Evolutionary conservation across 1,140 invertebrate genomes (phyloP), one percentile per base, ranked within the genome.

Genomic region (Musca vetustissima): DNA sequence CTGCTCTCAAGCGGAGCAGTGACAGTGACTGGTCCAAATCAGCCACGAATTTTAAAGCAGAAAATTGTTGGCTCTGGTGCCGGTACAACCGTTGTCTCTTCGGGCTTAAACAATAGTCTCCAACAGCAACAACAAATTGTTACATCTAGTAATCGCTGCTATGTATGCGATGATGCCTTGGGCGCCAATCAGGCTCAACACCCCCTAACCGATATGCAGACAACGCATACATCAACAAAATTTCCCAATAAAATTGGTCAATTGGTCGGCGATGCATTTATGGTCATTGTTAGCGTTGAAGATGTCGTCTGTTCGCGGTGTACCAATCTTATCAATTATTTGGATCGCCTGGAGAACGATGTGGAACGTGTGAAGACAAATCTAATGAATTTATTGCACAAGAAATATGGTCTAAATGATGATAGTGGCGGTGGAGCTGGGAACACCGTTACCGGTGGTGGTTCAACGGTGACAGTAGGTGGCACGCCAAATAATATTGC

Each of bases 221-320:
- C 81, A 64, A 74, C 77, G 49, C 76, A 79, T 67, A 78, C 81
- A 15, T 70, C 74, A 21, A 82, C 81, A 59, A 83, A 83, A 67
- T 78, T 82, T 24, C 81, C 81, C 25, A 83, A 82, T 61, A 83
- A 83, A 73, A 71, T 83, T 65, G 81, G 79, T 2, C 78, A 81
- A 64, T 68, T 83, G 36, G 78, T 83, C 50, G 81, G 81, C 59
- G 81, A 83, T 69, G 79, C 77, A 3, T 83, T 82, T 67, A 64
- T 81, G 57, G 80, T 83, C 2, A 81, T 83, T 25, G 75, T 83
- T 1, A 80, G 79, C 69, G 73, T 72, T 24, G 81, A 83, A 43
- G 81, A 83, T 70, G 79, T 78, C 24, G 76, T 83, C n/a, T 83
- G 81, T 69, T 75, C 78, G 47, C 78, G 81, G 19, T 83, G 81